Evolutionary conservation across 2,888 invertebrate genomes (phyloP).

Genomic region (Trisateles emortualis): DNA sequence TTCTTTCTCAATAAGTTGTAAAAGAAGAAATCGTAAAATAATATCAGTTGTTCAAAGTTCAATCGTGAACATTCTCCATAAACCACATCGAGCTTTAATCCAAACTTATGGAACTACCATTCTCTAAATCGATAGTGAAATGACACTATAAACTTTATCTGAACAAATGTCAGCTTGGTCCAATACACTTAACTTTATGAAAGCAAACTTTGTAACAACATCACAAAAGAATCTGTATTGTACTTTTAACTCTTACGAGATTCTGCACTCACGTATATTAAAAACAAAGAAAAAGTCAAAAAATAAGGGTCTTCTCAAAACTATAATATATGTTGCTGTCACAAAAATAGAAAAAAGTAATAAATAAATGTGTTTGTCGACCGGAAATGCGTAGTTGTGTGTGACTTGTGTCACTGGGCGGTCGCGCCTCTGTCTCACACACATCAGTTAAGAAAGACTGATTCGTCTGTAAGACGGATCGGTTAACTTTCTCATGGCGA

Average conservation of each 20-base stretch:
- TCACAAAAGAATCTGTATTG: constrained; percentile 26
- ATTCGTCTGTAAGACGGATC: constrained; percentile 44
- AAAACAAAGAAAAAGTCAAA: constrained; percentile 27
- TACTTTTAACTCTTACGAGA: constrained; percentile 28
- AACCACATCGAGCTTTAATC: constrained; percentile 19
- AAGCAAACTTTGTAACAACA: constrained; percentile 28
- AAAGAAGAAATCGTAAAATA: constrained; percentile 14
- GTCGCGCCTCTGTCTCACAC: constrained; percentile 27
- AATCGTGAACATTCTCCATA: constrained; percentile 15
- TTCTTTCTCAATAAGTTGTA: constrained; percentile 10
- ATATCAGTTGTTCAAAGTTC: constrained; percentile 21
- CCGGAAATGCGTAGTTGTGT: constrained; percentile 64
- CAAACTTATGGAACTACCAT: constrained; percentile 26
- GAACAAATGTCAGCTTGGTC: constrained; percentile 21
- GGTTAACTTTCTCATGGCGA: constrained; percentile 21
- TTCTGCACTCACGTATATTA: constrained; percentile 35
- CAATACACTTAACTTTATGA: constrained; percentile 42
- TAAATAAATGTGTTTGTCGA: constrained; percentile 63
- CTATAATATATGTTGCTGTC: constrained; percentile 49
- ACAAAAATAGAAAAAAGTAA: constrained; percentile 55
- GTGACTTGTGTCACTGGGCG: constrained; percentile 55
- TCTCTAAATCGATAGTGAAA: constrained; percentile 21
- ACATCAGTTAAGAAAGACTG: constrained; percentile 41
- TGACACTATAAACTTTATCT: constrained; percentile 20
- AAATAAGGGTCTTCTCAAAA: constrained; percentile 29